These are phyloP conservation scores for Drosophila quinaria DNA, from an alignment of 2,888 invertebrate genomes.

Conservation along the genomic window DNA sequence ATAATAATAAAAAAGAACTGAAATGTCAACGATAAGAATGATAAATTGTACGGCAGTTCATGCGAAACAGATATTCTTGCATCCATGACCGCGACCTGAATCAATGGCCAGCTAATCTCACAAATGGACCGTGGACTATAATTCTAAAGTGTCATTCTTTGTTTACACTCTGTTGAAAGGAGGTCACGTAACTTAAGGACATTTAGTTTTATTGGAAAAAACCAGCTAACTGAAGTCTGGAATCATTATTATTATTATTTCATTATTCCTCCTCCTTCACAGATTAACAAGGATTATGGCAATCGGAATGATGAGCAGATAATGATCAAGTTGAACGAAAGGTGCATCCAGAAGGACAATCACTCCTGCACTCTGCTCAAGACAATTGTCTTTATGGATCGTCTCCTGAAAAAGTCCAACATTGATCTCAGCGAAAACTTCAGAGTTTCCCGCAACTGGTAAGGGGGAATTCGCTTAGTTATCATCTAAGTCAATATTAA, in stretches of 20 bases:
- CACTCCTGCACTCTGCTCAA: slow-evolving; percentile 94
- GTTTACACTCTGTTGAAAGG: slow-evolving; percentile 13
- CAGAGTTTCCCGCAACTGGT: slow-evolving; percentile 91
- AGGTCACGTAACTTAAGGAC: slow-evolving; percentile 7
- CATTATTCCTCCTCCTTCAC: slow-evolving; percentile 1
- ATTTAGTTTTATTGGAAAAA: slow-evolving; percentile 21
- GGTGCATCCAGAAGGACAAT: slow-evolving; percentile 92
- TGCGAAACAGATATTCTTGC: slow-evolving; percentile 29
- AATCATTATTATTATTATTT: slow-evolving; percentile 3
- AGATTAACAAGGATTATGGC: slow-evolving; percentile 86
- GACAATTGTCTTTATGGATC: slow-evolving; percentile 93
- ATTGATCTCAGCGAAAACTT: slow-evolving; percentile 92
- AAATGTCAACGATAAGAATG: slow-evolving; percentile 37
- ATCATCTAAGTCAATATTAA: background rate
- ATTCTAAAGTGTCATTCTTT: slow-evolving; percentile 22
- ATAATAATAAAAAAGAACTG: background rate
- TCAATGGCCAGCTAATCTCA: slow-evolving; percentile 21
- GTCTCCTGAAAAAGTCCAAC: slow-evolving; percentile 92
- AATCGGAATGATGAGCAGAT: slow-evolving; percentile 89
- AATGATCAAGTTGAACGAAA: slow-evolving; percentile 90
- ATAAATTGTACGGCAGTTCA: slow-evolving; percentile 31
- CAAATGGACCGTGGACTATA: slow-evolving; percentile 18
- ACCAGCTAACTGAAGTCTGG: slow-evolving; percentile 4
- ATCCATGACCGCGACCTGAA: slow-evolving; percentile 18
- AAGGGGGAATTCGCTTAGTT: slow-evolving; percentile 27